A percentile compares a stretch with the other conserved stretches of the same genome.
Evolutionary conservation across 2,888 invertebrate genomes (phyloP).

Genomic region (Polydesmus complanatus): DNA sequence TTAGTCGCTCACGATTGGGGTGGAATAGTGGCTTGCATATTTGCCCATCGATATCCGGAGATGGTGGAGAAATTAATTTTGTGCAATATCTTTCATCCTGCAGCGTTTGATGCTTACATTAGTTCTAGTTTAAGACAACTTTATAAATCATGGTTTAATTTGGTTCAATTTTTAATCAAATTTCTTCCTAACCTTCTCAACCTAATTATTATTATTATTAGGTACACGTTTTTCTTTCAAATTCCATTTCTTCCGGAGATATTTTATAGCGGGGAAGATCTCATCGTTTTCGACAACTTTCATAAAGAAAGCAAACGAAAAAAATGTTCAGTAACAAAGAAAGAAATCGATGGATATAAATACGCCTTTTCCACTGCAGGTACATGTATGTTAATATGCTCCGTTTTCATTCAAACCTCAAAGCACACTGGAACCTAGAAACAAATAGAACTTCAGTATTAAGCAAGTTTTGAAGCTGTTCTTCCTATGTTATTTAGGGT

Average conservation of each 20-base stretch:
- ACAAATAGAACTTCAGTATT: too few species aligned
- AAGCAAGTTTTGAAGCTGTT: too few species aligned
- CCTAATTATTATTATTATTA: slow-evolving; percentile 27
- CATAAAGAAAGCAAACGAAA: too few species aligned
- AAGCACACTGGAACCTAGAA: too few species aligned
- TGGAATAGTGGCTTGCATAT: slow-evolving; percentile 42
- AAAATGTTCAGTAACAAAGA: slow-evolving; percentile 30
- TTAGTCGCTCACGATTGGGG: slow-evolving; percentile 57
- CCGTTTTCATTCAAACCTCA: too few species aligned
- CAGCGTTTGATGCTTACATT: slow-evolving; percentile 43
- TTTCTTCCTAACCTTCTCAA: too few species aligned
- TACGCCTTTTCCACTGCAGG: slow-evolving; percentile 53
- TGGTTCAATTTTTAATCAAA: too few species aligned
- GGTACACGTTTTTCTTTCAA: slow-evolving; percentile 46
- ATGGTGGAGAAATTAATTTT: slow-evolving; percentile 51
- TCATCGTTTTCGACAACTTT: slow-evolving; percentile 45
- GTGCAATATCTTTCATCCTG: slow-evolving; percentile 57
- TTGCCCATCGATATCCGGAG: slow-evolving; percentile 46
- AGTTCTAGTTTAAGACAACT: slow-evolving; percentile 33
- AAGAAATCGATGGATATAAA: slow-evolving; percentile 58
- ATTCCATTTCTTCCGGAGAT: slow-evolving; percentile 51
- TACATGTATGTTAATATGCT: too few species aligned
- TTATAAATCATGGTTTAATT: slow-evolving; percentile 25
- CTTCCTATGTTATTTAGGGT: too few species aligned
- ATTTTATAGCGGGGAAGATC: slow-evolving; percentile 46